phyloP scores from a whole-genome alignment of 2,113 vertebrate genomes.

The Ramphastos sulfuratus region DNA sequence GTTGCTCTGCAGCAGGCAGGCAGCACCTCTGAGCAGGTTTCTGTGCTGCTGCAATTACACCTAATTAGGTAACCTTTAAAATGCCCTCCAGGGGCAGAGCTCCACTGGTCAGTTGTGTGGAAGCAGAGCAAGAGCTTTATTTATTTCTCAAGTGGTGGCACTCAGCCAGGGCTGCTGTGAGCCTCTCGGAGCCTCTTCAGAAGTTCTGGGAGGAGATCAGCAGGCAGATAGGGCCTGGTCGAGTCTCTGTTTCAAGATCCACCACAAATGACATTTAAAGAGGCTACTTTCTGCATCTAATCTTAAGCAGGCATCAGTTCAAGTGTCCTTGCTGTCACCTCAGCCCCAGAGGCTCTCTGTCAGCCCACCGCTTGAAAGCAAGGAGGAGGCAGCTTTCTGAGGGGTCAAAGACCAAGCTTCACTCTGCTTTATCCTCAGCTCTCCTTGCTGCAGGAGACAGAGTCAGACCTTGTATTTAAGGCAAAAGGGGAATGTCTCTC shows the following conservation, averaged over 20 bases:
- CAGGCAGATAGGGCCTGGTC: not conserved
- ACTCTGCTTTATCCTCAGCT: not conserved
- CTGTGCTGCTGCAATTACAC: conserved; percentile 32
- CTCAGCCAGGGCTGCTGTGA: not conserved
- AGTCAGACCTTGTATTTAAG: not conserved
- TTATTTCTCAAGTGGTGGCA: not conserved
- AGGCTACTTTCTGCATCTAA: not conserved
- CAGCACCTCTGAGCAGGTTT: conserved; percentile 6
- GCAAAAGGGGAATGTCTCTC: not conserved
- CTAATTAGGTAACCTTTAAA: conserved; percentile 54
- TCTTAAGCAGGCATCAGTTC: not conserved
- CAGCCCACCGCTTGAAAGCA: not conserved
- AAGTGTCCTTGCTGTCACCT: not conserved
- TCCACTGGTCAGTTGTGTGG: not conserved
- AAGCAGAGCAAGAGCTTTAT: not conserved
- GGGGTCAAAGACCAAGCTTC: not conserved
- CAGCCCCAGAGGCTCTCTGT: not conserved
- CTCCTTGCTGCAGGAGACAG: not conserved
- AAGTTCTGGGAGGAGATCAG: not conserved
- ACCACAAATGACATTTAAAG: not conserved
- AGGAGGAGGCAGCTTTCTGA: not conserved
- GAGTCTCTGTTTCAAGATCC: not conserved
- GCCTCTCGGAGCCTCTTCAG: not conserved
- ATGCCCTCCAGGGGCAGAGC: conserved; percentile 4
- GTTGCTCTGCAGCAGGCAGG: not conserved